These are phyloP conservation scores for Mythimna pallens DNA, from an alignment of 2,888 invertebrate species.

Conservation along the genomic window DNA sequence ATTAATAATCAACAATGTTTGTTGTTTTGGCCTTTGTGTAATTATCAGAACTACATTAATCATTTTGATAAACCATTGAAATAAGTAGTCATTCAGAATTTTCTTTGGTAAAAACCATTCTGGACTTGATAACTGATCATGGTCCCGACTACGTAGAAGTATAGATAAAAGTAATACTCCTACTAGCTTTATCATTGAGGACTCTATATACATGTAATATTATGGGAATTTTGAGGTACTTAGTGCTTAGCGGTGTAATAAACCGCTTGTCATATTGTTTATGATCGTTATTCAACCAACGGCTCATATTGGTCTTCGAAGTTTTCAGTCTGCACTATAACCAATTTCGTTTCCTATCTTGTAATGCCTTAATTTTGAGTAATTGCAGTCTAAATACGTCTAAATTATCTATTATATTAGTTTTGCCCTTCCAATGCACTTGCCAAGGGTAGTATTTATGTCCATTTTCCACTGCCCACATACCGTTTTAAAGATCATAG, in stretches of 20 bases:
- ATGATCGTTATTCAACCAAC: not conserved
- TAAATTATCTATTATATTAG: not conserved
- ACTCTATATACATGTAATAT: conserved; percentile 3
- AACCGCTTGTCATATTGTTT: not conserved
- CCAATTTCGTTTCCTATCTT: not conserved
- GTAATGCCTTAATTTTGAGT: not conserved
- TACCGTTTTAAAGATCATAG: conserved; percentile 3
- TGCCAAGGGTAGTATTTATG: conserved; percentile 1
- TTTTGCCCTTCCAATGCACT: not conserved
- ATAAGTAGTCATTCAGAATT: conserved; percentile 18
- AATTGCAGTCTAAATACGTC: not conserved
- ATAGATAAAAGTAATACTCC: conserved; percentile 13
- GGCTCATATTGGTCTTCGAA: not conserved
- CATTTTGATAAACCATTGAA: conserved; percentile 43
- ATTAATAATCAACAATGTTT: conserved; percentile 38
- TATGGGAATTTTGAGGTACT: not conserved
- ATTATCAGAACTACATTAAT: conserved; percentile 55
- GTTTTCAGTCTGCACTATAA: not conserved
- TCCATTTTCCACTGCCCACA: not conserved
- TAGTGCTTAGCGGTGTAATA: not conserved
- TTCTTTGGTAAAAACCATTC: conserved; percentile 39
- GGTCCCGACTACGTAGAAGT: conserved; percentile 23
- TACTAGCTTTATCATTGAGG: conserved; percentile 9
- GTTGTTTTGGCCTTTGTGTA: conserved; percentile 50
- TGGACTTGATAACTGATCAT: conserved; percentile 44